These are phyloP conservation scores for Volucella inflata DNA, from an alignment of 2,888 invertebrate species.

Conservation along the genomic window DNA sequence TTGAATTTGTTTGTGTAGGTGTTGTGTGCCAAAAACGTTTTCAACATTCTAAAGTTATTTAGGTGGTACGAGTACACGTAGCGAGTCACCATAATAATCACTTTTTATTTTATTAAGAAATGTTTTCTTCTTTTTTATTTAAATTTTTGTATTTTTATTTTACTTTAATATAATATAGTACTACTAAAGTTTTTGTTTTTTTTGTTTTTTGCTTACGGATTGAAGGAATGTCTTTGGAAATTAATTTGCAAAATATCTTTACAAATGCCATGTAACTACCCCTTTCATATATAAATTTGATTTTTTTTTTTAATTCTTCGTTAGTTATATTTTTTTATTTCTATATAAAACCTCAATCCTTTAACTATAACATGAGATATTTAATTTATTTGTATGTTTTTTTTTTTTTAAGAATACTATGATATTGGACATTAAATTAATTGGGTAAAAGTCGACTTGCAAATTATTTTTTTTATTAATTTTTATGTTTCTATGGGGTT, in stretches of 20 bases:
- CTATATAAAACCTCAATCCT: neutral
- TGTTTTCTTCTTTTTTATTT: too few species aligned
- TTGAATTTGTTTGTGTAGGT: neutral
- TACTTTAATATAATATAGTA: conserved; percentile 18
- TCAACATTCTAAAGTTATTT: too few species aligned
- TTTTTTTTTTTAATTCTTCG: conserved; percentile 46
- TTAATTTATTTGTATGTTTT: neutral
- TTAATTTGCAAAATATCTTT: conserved; percentile 44
- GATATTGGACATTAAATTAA: too few species aligned
- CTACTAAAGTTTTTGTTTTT: conserved; percentile 19
- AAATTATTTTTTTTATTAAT: neutral
- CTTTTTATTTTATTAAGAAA: too few species aligned
- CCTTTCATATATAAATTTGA: conserved; percentile 35
- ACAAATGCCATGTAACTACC: conserved; percentile 33
- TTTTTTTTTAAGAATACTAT: neutral
- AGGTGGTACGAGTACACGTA: too few species aligned
- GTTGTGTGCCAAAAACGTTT: conserved; percentile 21
- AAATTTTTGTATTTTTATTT: neutral
- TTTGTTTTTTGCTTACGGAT: conserved; percentile 8
- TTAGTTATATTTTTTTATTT: neutral
- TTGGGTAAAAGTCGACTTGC: neutral
- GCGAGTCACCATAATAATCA: too few species aligned
- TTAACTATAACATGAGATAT: neutral
- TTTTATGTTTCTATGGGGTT: neutral
- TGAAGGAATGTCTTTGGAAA: conserved; percentile 30